Percentiles rank a stretch among this genome's conserved stretches.
These are phyloP conservation scores for Sylvia borin DNA, from an alignment of 2,797 vertebrate genomes.

Conservation along the genomic window DNA sequence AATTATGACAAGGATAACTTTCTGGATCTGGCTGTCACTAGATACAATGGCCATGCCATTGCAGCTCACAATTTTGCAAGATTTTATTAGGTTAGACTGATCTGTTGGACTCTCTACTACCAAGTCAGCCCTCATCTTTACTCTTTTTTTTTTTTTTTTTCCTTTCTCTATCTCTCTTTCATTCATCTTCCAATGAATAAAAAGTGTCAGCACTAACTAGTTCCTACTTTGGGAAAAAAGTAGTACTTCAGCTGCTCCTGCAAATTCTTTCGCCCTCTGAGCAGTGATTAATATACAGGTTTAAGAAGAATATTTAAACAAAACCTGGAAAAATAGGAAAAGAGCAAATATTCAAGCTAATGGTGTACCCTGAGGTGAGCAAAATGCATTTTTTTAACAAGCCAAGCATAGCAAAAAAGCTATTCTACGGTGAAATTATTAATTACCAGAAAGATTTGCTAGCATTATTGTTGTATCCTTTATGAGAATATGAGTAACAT, in stretches of 20 bases:
- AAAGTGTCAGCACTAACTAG: slow-evolving; percentile 27
- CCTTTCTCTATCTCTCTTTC: background rate
- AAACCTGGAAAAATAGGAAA: slow-evolving; percentile 56
- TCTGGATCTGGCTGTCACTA: background rate
- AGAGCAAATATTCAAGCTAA: slow-evolving; percentile 65
- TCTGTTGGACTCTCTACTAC: background rate
- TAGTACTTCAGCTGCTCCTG: slow-evolving; percentile 44
- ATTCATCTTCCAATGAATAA: background rate
- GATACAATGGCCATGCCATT: background rate
- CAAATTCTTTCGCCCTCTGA: slow-evolving; percentile 56
- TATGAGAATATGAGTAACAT: slow-evolving; percentile 49
- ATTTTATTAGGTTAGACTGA: background rate
- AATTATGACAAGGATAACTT: background rate
- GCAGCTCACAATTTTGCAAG: background rate
- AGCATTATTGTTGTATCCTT: slow-evolving; percentile 67
- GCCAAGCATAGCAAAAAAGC: slow-evolving; percentile 67
- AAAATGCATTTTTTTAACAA: slow-evolving; percentile 71
- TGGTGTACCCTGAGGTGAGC: slow-evolving; percentile 63
- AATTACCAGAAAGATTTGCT: slow-evolving; percentile 68
- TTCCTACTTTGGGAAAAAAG: slow-evolving; percentile 14
- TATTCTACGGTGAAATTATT: slow-evolving; percentile 70
- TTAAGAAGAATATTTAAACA: slow-evolving; percentile 72
- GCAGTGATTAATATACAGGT: slow-evolving; percentile 68
- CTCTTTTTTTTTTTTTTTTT: background rate
- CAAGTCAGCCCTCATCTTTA: background rate